Evolutionary conservation across 1,140 invertebrate species (phyloP).

Genomic region (Meteorus sp.): DNA sequence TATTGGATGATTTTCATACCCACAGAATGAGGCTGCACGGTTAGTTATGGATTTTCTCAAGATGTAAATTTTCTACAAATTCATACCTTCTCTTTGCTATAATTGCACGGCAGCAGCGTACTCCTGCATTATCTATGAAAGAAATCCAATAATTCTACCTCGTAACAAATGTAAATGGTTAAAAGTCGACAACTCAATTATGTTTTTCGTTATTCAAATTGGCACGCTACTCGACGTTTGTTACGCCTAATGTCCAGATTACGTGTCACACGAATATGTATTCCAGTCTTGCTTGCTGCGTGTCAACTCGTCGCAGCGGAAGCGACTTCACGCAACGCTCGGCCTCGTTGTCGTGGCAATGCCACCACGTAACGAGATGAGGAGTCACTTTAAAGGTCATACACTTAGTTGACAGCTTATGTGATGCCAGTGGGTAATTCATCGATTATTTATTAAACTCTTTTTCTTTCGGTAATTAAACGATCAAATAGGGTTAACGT

Average conservation of each 20-base stretch:
- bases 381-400: slow-evolving; percentile 30
- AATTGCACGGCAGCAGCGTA: too few species aligned
- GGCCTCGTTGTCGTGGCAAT: slow-evolving; percentile 29
- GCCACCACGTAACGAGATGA: too few species aligned
- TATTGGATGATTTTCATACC: too few species aligned
- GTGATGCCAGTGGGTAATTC: neutral
- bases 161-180: neutral
- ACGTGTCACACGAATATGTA: slow-evolving; percentile 29
- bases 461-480: too few species aligned
- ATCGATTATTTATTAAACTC: slow-evolving; percentile 1
- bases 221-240: slow-evolving; percentile 19
- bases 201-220: slow-evolving; percentile 19
- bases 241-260: slow-evolving; percentile 29
- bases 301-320: slow-evolving; percentile 29
- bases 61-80: too few species aligned
- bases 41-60: too few species aligned
- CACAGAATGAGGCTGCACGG: too few species aligned
- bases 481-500: too few species aligned
- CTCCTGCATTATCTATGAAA: too few species aligned
- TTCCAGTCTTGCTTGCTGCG: too few species aligned
- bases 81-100: too few species aligned
- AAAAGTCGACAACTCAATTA: slow-evolving; percentile 18
- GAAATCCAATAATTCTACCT: too few species aligned
- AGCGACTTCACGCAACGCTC: slow-evolving; percentile 31
- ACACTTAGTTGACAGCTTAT: slow-evolving; percentile 29